Conservation (phyloP, 2,113 vertebrate genomes). For the Xiphophorus maculatus region DNA sequence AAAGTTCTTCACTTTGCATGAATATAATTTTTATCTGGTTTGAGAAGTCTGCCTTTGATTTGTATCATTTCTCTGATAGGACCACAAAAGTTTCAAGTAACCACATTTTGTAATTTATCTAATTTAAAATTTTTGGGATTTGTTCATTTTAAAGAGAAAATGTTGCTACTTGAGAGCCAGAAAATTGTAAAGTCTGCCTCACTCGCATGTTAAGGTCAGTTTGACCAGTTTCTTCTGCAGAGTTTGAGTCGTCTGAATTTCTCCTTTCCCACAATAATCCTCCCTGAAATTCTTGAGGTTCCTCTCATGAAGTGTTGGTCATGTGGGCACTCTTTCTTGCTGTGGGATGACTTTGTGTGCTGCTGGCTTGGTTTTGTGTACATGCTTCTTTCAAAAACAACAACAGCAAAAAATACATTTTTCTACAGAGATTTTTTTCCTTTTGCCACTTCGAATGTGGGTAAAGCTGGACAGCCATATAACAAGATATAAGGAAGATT, state of each 20-base stretch:
- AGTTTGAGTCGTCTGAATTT: not conserved
- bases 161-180: not conserved
- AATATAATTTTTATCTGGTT: constrained; percentile 3
- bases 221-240: not conserved
- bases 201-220: not conserved
- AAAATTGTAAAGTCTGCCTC: not conserved
- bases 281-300: not conserved
- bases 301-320: not conserved
- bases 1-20: not conserved
- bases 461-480: too few species aligned
- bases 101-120: too few species aligned
- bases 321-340: not conserved
- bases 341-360: not conserved
- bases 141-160: not conserved
- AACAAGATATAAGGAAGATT: too few species aligned
- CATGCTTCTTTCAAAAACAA: not conserved
- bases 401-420: not conserved
- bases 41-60: not conserved
- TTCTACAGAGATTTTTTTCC: not conserved
- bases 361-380: not conserved
- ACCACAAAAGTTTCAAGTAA: not conserved
- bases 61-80: too few species aligned
- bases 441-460: not conserved
- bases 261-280: not conserved
- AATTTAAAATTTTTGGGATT: not conserved